A percentile compares a stretch with the other conserved stretches of the same genome.
Conservation (phyloP, 2,888 invertebrate genomes). For the Epinotia brunnichana region DNA sequence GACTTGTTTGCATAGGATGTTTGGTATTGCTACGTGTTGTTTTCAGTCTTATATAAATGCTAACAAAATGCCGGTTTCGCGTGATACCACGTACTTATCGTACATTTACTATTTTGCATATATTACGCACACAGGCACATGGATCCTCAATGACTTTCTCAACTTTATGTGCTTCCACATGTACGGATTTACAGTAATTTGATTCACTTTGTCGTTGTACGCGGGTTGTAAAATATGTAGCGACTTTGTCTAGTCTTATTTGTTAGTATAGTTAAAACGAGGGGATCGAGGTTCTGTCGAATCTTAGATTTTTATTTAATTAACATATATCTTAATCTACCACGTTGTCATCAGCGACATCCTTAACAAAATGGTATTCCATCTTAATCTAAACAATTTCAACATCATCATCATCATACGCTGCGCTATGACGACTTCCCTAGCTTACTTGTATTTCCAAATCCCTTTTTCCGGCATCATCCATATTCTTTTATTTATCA, state of each 20-base stretch:
- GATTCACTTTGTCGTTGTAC: neutral
- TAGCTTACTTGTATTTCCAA: neutral
- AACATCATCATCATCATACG: neutral
- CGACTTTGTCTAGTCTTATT: neutral
- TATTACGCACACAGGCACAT: conserved; percentile 64
- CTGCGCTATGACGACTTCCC: neutral
- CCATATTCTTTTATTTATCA: conserved; percentile 10
- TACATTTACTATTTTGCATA: conserved; percentile 80
- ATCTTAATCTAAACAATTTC: too few relatives aligned
- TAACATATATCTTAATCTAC: too few relatives aligned
- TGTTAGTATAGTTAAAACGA: too few relatives aligned
- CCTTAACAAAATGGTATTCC: too few relatives aligned
- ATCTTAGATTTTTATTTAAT: too few relatives aligned
- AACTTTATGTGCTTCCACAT: conserved; percentile 37
- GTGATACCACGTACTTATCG: conserved; percentile 76
- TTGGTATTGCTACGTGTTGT: conserved; percentile 50
- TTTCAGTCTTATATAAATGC: conserved; percentile 73
- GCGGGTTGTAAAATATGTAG: neutral
- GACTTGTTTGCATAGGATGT: conserved; percentile 50
- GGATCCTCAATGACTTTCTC: conserved; percentile 38
- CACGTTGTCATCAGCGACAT: too few relatives aligned
- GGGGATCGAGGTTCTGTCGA: too few relatives aligned
- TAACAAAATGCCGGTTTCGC: conserved; percentile 81
- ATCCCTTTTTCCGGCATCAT: neutral
- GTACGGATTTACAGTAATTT: conserved; percentile 34